Evolutionary conservation across 2,113 vertebrate species (phyloP).

Genomic region (Chloropsis hardwickii): DNA sequence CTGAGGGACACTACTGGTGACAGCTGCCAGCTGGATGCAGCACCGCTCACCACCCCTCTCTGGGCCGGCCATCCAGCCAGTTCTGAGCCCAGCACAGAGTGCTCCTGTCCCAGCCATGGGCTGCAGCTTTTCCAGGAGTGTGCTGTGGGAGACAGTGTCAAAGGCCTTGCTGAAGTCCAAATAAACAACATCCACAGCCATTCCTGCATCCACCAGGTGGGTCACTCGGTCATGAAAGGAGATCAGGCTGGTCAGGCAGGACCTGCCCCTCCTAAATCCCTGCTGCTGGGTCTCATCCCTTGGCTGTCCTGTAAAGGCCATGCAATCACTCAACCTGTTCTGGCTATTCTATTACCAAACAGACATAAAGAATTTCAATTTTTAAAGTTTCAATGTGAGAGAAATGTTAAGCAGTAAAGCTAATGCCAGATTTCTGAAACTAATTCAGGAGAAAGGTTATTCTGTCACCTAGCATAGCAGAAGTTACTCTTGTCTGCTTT

Average conservation of each 20-base stretch:
- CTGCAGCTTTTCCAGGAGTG: rapidly evolving
- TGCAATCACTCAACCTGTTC: neutral
- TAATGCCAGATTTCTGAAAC: neutral
- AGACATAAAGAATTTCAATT: neutral
- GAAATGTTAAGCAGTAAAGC: neutral
- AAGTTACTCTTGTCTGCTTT: neutral
- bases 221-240: neutral
- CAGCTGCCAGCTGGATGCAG: neutral
- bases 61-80: neutral
- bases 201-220: rapidly evolving
- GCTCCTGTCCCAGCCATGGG: neutral
- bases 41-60: too few species aligned
- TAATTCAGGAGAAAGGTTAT: neutral
- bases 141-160: too few species aligned
- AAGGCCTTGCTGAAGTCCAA: neutral
- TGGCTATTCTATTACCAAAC: neutral
- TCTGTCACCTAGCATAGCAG: neutral
- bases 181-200: neutral
- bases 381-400: neutral
- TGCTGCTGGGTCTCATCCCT: neutral
- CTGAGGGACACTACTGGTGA: neutral
- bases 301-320: neutral
- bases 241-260: neutral
- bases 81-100: neutral
- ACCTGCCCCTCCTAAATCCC: too few species aligned